These are phyloP conservation scores for Acanthurus leucopareius DNA, from an alignment of 2,797 vertebrate species.

Conservation along the genomic window DNA sequence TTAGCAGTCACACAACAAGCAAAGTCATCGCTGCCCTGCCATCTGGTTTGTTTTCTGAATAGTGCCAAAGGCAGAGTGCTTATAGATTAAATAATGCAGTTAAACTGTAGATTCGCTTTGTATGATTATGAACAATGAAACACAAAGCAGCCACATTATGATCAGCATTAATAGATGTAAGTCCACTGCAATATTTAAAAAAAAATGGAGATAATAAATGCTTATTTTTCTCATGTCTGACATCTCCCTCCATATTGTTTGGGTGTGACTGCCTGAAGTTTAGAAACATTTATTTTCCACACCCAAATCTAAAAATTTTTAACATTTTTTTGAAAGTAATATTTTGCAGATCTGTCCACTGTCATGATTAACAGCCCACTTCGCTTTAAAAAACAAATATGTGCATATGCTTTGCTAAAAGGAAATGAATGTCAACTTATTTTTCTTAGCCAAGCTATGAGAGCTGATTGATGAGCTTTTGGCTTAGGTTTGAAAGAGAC, in stretches of 20 bases:
- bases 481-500: too few relatives aligned
- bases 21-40: conserved; percentile 40
- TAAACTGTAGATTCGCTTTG: conserved; percentile 1
- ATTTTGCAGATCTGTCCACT: background rate
- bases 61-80: conserved; percentile 30
- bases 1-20: conserved; percentile 22
- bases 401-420: background rate
- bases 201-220: background rate
- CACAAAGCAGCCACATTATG: background rate
- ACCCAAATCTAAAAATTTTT: background rate
- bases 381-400: background rate
- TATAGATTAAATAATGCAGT: conserved; percentile 27
- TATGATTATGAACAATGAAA: background rate
- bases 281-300: too few relatives aligned
- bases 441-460: background rate
- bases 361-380: background rate
- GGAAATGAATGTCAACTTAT: background rate
- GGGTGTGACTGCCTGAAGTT: background rate
- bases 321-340: background rate
- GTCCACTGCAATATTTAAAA: background rate
- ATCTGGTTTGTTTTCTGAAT: conserved; percentile 42
- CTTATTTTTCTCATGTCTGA: background rate
- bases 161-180: background rate
- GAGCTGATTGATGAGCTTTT: too few relatives aligned
- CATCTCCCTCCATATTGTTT: background rate